A percentile compares a stretch with the other conserved stretches of the same genome.
Conservation (phyloP, 2,113 vertebrate genomes). For the Podarcis cretensis region DNA sequence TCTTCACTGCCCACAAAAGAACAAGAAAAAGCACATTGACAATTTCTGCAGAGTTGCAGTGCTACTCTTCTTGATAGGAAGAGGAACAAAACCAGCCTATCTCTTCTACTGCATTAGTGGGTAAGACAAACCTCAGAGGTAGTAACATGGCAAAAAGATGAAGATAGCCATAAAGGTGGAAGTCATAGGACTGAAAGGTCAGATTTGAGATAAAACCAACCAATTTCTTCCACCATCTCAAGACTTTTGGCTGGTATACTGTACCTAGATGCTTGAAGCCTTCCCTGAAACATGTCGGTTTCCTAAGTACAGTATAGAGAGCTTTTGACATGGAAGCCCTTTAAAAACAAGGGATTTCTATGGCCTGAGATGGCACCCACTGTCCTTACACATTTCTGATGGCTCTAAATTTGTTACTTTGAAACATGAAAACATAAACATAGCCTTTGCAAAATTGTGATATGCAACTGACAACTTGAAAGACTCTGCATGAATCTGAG, state of each 20-base stretch:
- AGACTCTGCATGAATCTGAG: background rate
- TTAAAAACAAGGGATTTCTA: background rate
- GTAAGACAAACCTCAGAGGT: background rate
- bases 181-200: background rate
- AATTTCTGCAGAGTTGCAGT: background rate
- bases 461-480: background rate
- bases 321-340: background rate
- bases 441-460: background rate
- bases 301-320: background rate
- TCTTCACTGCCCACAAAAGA: background rate
- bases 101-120: background rate
- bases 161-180: background rate
- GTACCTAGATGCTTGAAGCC: background rate
- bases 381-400: background rate
- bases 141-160: background rate
- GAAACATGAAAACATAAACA: background rate
- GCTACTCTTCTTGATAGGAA: background rate
- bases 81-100: background rate
- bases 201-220: background rate
- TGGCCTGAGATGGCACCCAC: background rate
- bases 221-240: background rate
- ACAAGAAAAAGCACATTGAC: background rate
- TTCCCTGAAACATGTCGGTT: background rate
- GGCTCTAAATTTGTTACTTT: background rate
- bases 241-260: background rate